Base-by-base conservation (phyloP, 2,888 invertebrate genomes). In the Epistrophella euchroma region DNA sequence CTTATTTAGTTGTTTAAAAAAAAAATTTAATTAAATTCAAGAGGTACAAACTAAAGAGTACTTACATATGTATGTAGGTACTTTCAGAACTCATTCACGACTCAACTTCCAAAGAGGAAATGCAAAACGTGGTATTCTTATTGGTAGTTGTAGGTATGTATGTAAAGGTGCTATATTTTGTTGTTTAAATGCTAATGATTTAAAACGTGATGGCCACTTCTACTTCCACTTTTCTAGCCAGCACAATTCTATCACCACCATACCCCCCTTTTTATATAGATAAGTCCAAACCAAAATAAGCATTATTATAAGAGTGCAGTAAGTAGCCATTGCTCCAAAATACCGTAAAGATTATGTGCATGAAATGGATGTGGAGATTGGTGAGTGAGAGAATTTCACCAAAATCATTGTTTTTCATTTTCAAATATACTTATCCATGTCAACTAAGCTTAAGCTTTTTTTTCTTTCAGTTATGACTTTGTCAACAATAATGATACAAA, bases 61-160 rank as follows among this genome's bases (percentile, higher is more conserved):
- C n/a, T n/a, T 0, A 11, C 2, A 28, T 28, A 5, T 28, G 28
- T 6, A 22, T 19, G 19, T 7, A 13, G 5, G 5, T 50, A 50
- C 13, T 15, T 35, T 32, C 17, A 64, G 35, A 35, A 17, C 47
- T 52, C 56, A 71, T 56, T 70, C 19, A 64, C 62, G 35, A 62
- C 32, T 66, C 68, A 22, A 68, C 58, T 72, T 76, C 47, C 70
- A 52, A 10, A 52, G 71, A 88, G 88, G 88, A 88, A 84, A 87
- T 84, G 84, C 88, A 85, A 82, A 87, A 79, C 87, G 88, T 88
- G 88, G 87, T 85, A 81, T 82, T 87, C 87, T 79, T 52, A 28
- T 28, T n/a, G 52, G 52, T 52, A 52, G 50, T 13, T 4, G 62
- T 6, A 76, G 68, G 71, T 77, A 71, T 60, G 55, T 74, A 73